phyloP scores from a whole-genome alignment of 2,888 invertebrate genomes.

The Auanema freiburgensis region DNA sequence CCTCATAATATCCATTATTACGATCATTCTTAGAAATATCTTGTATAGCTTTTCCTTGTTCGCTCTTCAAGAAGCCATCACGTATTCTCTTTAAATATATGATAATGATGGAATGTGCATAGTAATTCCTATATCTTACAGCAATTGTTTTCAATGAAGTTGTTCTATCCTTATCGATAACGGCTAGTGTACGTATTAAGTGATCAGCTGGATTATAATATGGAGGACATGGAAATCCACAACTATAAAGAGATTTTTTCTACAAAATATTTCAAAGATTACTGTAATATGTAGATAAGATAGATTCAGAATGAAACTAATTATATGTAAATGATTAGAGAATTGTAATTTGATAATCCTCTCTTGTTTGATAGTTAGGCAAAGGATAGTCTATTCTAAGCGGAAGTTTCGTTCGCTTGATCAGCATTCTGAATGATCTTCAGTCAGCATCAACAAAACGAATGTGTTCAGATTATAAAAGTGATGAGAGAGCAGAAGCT shows the following conservation, averaged over 20 bases:
- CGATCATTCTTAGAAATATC: conserved; percentile 31
- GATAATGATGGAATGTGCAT: not conserved
- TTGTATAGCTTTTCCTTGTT: conserved; percentile 34
- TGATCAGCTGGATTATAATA: conserved; percentile 66
- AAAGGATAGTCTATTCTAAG: too few species aligned
- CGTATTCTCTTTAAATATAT: conserved; percentile 47
- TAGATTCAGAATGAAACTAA: not conserved
- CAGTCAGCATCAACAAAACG: too few species aligned
- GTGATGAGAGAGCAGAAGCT: too few species aligned
- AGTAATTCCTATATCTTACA: conserved; percentile 16
- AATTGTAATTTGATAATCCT: too few species aligned
- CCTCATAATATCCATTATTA: conserved; percentile 1
- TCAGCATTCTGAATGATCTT: too few species aligned
- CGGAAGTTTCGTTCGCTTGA: too few species aligned
- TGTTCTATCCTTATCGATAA: conserved; percentile 37
- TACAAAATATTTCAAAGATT: not conserved
- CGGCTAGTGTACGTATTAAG: conserved; percentile 63
- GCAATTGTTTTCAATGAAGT: conserved; percentile 41
- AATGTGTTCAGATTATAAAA: too few species aligned
- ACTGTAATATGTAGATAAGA: not conserved
- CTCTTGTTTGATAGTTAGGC: too few species aligned
- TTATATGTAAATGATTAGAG: conserved; percentile 5
- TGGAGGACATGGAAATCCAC: conserved; percentile 60
- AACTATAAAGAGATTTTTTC: conserved; percentile 19
- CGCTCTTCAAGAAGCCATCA: conserved; percentile 42